A percentile compares a stretch with the other conserved stretches of the same genome.
Conservation (phyloP, 2,888 invertebrate genomes). For the Meta bourneti region DNA sequence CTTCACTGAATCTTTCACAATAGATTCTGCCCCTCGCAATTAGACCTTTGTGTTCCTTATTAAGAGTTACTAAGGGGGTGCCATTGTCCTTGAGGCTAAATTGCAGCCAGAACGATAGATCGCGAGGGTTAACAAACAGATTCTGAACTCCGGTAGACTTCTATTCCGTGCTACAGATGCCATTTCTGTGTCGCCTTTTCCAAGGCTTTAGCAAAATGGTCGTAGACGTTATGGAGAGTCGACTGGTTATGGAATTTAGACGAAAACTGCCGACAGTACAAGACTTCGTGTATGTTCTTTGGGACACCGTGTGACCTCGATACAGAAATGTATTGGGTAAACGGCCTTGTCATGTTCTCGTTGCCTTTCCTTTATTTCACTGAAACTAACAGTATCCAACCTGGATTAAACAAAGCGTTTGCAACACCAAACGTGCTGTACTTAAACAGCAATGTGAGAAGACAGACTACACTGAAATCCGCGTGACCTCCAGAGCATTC, state of each 20-base stretch:
- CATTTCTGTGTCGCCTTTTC: not conserved
- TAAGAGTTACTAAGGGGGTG: constrained; percentile 73
- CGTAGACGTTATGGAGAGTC: too few species aligned
- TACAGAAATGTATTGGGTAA: not conserved
- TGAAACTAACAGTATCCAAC: not conserved
- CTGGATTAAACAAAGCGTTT: not conserved
- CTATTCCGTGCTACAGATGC: constrained; percentile 29
- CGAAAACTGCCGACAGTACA: not conserved
- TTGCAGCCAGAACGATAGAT: constrained; percentile 56
- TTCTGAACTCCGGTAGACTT: constrained; percentile 12
- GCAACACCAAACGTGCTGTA: not conserved
- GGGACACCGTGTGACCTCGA: constrained; percentile 5
- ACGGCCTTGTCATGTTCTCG: not conserved
- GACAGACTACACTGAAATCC: too few species aligned
- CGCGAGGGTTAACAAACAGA: constrained; percentile 74
- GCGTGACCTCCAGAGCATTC: too few species aligned
- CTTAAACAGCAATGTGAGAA: too few species aligned
- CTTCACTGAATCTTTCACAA: constrained; percentile 64
- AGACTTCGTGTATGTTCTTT: not conserved
- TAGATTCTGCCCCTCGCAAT: constrained; percentile 65
- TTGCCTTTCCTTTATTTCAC: not conserved
- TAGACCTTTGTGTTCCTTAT: constrained; percentile 74
- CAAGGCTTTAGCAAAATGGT: too few species aligned
- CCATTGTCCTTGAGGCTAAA: constrained; percentile 69
- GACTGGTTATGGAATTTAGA: too few species aligned